A percentile compares a stretch with the other conserved stretches of the same genome.
These are phyloP conservation scores for Cepaea hortensis DNA, from an alignment of 2,888 invertebrate species.

Conservation along the genomic window DNA sequence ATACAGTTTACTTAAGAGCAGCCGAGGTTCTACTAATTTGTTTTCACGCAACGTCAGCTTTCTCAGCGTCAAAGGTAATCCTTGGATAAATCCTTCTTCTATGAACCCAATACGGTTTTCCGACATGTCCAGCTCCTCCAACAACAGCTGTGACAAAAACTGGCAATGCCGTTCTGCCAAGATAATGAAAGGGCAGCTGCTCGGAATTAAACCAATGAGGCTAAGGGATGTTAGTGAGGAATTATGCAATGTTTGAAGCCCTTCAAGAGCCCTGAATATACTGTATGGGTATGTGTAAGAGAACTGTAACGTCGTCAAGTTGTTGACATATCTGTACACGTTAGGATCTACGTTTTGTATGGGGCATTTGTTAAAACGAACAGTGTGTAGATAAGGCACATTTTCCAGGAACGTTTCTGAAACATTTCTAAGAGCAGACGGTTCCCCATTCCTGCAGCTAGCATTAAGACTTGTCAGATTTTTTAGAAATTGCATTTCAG, in stretches of 20 bases:
- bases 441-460: too few relatives aligned
- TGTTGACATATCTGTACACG: background rate
- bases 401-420: background rate
- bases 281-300: background rate
- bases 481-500: background rate
- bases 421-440: background rate
- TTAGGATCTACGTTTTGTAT: background rate
- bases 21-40: background rate
- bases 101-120: background rate
- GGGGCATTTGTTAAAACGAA: background rate
- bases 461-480: background rate
- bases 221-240: background rate
- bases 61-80: background rate
- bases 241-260: background rate
- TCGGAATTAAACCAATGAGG: background rate
- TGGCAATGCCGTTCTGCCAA: background rate
- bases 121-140: conserved; percentile 4
- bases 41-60: background rate
- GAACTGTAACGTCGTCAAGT: background rate
- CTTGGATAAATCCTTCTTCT: background rate
- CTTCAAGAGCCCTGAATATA: background rate
- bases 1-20: background rate
- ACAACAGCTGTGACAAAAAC: background rate
- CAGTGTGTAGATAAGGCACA: background rate
- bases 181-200: background rate